Evolutionary conservation across 2,888 invertebrate genomes (phyloP), one percentile per base, ranked within the genome.

Genomic region (Papilio gigon): DNA sequence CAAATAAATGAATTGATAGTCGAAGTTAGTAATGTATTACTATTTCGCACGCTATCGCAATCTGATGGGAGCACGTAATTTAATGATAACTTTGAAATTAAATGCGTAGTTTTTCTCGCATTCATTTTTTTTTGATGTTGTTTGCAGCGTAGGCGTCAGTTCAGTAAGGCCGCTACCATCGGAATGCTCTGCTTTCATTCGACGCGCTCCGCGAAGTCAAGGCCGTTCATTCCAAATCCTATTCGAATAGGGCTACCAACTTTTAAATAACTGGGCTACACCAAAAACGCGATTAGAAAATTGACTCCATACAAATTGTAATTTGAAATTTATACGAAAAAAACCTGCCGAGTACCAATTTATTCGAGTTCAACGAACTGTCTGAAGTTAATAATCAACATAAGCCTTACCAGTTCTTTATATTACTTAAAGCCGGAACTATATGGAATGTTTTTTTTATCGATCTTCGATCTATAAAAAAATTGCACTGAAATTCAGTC

Each of bases 181-280:
- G 67, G 70, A 68, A 73, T 69, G 67, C 60, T 77, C 66, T 72
- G 62, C 53, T 63, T 72, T 66, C 77, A 78, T 80, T 80, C 78
- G 75, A 72, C 70, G 70, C 74, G 72, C 75, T 76, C 72, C 73
- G 53, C 61, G 70, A 68, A 81, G 82, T 85, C 86, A 87, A 87
- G 87, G 87, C 75, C 84, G 80, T 78, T 75, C 73, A 71, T 74
- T 72, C 67, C n/a, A 61, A 73, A 72, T 64, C 27, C 63, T 58
- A 67, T 65, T 50, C 40, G 64, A 65, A 9, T 61, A 50, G 60
- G 68, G 44, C 17, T 35, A 63, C 63, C 68, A 63, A 53, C 58
- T 42, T 40, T 61, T 25, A 27, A 37, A 30, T 27, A 63, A 20
- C 20, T 50, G 63, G 30, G 22, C 53, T 30, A 30, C 3, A 4